These are phyloP conservation scores for Falco punctatus DNA, from an alignment of 2,113 vertebrate species.

Conservation along the genomic window DNA sequence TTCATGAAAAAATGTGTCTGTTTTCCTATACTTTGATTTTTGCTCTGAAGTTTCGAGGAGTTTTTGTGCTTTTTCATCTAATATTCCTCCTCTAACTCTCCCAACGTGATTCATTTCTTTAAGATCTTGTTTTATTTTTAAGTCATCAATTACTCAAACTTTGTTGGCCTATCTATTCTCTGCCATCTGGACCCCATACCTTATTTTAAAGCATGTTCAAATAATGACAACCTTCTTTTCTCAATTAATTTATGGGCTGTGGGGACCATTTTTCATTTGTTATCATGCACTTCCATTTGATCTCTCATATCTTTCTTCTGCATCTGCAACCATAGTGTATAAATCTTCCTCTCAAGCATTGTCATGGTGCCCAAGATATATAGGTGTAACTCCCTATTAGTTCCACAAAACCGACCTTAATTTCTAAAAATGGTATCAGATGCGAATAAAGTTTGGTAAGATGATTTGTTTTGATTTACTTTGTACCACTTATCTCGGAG, in stretches of 20 bases:
- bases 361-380: conserved; percentile 86
- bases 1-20: conserved; percentile 32
- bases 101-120: conserved; percentile 82
- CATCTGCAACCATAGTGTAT: conserved; percentile 89
- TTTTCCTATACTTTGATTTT: conserved; percentile 55
- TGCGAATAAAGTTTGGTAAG: conserved; percentile 84
- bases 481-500: conserved; percentile 81
- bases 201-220: conserved; percentile 88
- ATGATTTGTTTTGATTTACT: conserved; percentile 87
- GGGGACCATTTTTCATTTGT: conserved; percentile 89
- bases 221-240: conserved; percentile 94
- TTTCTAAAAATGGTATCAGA: conserved; percentile 89
- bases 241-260: conserved; percentile 89
- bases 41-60: conserved; percentile 42
- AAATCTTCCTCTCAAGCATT: conserved; percentile 88
- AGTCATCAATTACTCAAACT: conserved; percentile 95
- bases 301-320: conserved; percentile 88
- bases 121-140: conserved; percentile 89
- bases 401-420: conserved; percentile 88
- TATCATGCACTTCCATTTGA: conserved; percentile 92
- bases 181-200: conserved; percentile 92
- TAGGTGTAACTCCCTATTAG: conserved; percentile 84
- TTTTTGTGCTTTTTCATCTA: conserved; percentile 73
- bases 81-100: conserved; percentile 83
- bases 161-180: conserved; percentile 85